phyloP scores from a whole-genome alignment of 1,140 invertebrate genomes.

The Lepidurus apus region DNA sequence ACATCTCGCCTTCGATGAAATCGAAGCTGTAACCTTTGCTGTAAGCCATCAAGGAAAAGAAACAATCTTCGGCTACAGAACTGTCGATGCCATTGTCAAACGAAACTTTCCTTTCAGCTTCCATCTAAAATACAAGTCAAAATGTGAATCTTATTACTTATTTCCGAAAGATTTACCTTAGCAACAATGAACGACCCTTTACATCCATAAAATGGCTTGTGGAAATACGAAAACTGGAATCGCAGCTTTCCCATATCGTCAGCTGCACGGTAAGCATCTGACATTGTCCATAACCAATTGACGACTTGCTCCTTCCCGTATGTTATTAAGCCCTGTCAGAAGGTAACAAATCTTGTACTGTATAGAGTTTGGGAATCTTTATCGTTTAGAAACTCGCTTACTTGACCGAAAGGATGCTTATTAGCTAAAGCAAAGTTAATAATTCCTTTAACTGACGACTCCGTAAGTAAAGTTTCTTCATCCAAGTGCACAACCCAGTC shows the following conservation, averaged over 20 bases:
- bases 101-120: conserved; percentile 80
- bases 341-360: not conserved
- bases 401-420: conserved; percentile 94
- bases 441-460: conserved; percentile 66
- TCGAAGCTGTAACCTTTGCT: conserved; percentile 79
- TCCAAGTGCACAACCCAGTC: conserved; percentile 98
- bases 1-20: conserved; percentile 95
- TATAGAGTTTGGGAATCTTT: conserved; percentile 11
- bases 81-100: conserved; percentile 94
- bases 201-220: conserved; percentile 94
- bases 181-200: conserved; percentile 94
- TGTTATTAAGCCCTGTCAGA: not conserved
- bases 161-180: conserved; percentile 55
- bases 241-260: conserved; percentile 95
- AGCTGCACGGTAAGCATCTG: conserved; percentile 91
- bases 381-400: not conserved
- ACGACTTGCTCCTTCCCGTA: conserved; percentile 55
- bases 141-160: not conserved
- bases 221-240: conserved; percentile 86
- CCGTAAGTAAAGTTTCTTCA: conserved; percentile 92
- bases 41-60: conserved; percentile 90
- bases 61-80: conserved; percentile 96
- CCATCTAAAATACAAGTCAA: conserved; percentile 57
- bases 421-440: conserved; percentile 93
- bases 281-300: conserved; percentile 94